Base-by-base conservation (phyloP, 2,797 vertebrate genomes). In the Margarornis squamiger region DNA sequence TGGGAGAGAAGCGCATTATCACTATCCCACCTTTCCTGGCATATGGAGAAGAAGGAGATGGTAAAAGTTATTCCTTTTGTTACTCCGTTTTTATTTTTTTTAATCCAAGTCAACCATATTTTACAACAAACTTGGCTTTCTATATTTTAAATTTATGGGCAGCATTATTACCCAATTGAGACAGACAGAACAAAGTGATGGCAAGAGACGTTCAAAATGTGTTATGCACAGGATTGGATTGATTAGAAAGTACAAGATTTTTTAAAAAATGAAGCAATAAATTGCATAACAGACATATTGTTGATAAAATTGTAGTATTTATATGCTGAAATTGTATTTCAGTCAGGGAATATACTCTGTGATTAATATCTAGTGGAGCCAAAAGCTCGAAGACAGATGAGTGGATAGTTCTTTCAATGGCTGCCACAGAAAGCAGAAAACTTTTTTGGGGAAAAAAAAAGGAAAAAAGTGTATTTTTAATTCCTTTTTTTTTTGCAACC, bases 11-110 rank as follows among this genome's bases (percentile, higher is more conserved):
- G 82, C 99, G 99, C 39, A 98, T 99, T 86, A 98, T 99, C 97
- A 99, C 99, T 12, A 98, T 99, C 62, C 99, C 99, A 0, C 99
- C 99, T 1, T 99, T 98, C 39, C 98, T 99, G 86, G 99, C 99
- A 12, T 99, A 99, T 43, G 99, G 99, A 86, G 99, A 99, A 96
- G 99, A 99, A 16, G 99, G 99, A 96, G 99, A 99, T 32, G 99
- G 99, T 99, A 96, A 97, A 98, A 83, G 32, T 48, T 70, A 7
- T 7, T 67, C 20, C 34, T 77, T 59, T 34, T 13, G 22, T 36
- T 63, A 6, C 6, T 45, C 3, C 7, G 63, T 46, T 70, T 34
- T 45, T 45, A 32, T 45, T 34, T 57, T 30, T 29, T 43, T 11
- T 12, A 61, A 26, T 76, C n/a, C 14, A 29, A 39, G 30, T 39